Percentiles rank a stretch among this genome's conserved stretches.
Evolutionary conservation across 2,113 vertebrate genomes (phyloP).

Genomic region (Amazona guildingii): DNA sequence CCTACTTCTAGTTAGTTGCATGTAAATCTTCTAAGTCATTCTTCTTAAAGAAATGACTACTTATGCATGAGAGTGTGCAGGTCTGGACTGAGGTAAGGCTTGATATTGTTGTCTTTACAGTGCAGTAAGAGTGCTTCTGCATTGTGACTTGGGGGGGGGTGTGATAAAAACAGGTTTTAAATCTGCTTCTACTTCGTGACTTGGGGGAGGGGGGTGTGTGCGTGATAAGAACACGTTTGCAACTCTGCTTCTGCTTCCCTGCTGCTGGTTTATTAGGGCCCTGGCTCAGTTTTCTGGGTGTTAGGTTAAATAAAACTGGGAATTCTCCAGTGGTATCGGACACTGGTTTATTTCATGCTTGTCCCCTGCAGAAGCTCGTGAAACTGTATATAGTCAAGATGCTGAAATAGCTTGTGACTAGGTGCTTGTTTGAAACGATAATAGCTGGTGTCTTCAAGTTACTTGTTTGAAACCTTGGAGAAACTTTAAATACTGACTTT

Average conservation of each 20-base stretch:
- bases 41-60: background rate
- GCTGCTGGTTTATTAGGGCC: background rate
- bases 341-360: background rate
- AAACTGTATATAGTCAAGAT: background rate
- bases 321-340: background rate
- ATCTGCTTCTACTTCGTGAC: background rate
- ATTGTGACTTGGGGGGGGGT: fast-evolving
- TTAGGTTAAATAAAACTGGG: background rate
- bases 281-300: background rate
- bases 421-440: background rate
- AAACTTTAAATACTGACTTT: background rate
- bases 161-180: background rate
- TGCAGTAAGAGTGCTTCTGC: background rate
- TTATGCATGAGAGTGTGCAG: background rate
- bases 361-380: background rate
- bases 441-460: background rate
- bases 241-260: background rate
- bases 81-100: background rate
- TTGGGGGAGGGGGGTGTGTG: background rate
- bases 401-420: background rate
- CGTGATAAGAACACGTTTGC: background rate
- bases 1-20: background rate
- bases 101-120: background rate
- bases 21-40: background rate
- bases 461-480: background rate